phyloP scores from a whole-genome alignment of 2,797 vertebrate genomes.

The Takifugu ocellatus region DNA sequence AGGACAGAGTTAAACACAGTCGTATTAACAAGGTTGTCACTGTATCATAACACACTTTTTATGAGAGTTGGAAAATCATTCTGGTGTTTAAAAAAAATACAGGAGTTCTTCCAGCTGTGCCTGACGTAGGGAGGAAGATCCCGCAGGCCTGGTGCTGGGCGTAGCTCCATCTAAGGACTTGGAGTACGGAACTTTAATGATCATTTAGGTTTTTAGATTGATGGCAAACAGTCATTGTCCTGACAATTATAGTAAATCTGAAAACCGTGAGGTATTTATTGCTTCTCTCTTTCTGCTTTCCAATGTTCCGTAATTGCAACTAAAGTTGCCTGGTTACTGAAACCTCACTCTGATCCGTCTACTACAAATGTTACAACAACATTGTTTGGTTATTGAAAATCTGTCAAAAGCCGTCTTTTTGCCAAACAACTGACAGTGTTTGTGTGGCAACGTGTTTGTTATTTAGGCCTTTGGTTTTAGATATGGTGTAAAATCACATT shows the following conservation, averaged over 20 bases:
- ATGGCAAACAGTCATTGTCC: conserved; percentile 15
- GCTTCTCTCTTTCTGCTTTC: conserved; percentile 7
- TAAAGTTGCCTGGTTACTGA: conserved; percentile 5
- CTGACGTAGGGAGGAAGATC: conserved; percentile 1
- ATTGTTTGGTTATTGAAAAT: background rate
- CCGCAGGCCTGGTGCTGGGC: conserved; percentile 6
- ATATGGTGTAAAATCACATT: too few species aligned
- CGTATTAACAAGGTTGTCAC: conserved; percentile 11
- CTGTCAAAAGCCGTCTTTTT: background rate
- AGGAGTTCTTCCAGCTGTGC: conserved; percentile 3
- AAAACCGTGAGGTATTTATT: conserved; percentile 15
- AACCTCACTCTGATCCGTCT: background rate
- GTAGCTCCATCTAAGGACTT: conserved; percentile 9
- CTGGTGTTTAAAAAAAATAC: conserved; percentile 22
- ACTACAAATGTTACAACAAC: background rate
- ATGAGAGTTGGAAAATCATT: conserved; percentile 15
- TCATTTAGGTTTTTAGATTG: conserved; percentile 6
- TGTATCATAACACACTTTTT: conserved; percentile 30
- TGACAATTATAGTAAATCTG: conserved; percentile 16
- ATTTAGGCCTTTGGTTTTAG: too few species aligned
- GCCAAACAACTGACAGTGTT: background rate
- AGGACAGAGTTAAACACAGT: conserved; percentile 15
- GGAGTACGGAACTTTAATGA: conserved; percentile 13
- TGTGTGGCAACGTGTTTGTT: too few species aligned
- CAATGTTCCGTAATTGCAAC: conserved; percentile 12